Evolutionary conservation across 2,888 invertebrate species (phyloP), one percentile per base, ranked within the genome.

Genomic region (Escarpia spicata): DNA sequence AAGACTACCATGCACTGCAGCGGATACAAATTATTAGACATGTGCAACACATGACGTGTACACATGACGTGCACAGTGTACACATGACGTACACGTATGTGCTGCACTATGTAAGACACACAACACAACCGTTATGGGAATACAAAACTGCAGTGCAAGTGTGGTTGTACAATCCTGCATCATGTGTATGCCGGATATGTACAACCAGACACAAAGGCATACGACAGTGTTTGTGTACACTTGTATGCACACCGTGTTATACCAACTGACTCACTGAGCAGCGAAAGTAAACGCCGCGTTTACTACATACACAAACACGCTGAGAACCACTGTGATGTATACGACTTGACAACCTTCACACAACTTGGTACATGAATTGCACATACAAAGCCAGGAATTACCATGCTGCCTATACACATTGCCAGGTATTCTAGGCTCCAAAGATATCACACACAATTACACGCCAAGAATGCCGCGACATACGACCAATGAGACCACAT

Each of bases 1-100:
- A 75, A n/a, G 75, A 75, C 75, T 75, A 75, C 75, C 75, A 75
- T 75, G 75, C 75, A 75, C 26, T 75, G n/a, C 75, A 26, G 75
- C 75, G 2, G 75, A 19, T 75, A n/a, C 75, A 75, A 3, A 26
- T 19, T 19, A 75, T 26, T 75, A 75, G 19, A 75, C 75, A n/a
- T 26, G 26, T 75, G 19, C 75, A 75, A 75, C 26, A 75, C 75
- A 75, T 75, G 75, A 75, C n/a, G n/a, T 75, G 75, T 75, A 75
- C 75, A 75, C 75, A 26, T 4, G 75, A 75, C 8, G 9, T 52
- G 52, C 52, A 52, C 52, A 52, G 8, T 9, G 10, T 9, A 52
- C 52, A 52, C 52, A 52, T 15, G 19, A 60, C 26, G 60, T 60
- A 19, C 75, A 75, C 19, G 19, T 26, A 75, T 75, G 75, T 75